A percentile compares a stretch with the other conserved stretches of the same genome.
Evolutionary conservation across 2,797 vertebrate species (phyloP).

Genomic region (Acanthiza pusilla): DNA sequence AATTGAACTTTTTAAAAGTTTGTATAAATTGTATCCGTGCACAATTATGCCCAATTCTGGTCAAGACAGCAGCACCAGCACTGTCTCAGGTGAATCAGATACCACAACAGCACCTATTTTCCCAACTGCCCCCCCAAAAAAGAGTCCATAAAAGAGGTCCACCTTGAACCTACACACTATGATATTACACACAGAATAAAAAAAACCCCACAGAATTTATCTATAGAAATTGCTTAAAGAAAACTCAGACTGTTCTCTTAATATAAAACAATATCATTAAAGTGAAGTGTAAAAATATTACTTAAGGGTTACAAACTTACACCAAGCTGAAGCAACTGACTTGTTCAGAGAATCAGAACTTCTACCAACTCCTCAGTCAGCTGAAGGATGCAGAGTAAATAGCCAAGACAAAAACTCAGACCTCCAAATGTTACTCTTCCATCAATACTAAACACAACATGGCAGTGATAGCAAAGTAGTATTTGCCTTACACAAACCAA

Average conservation of each 20-base stretch:
- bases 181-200: neutral
- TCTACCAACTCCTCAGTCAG: neutral
- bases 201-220: neutral
- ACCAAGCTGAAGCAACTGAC: neutral
- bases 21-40: neutral
- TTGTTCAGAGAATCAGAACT: neutral
- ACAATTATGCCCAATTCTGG: constrained; percentile 27
- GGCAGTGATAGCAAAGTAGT: neutral
- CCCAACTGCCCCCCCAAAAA: neutral
- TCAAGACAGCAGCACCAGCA: neutral
- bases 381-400: neutral
- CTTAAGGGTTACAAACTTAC: neutral
- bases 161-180: neutral
- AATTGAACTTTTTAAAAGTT: constrained; percentile 45
- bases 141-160: neutral
- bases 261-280: neutral
- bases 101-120: neutral
- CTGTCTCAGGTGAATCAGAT: neutral
- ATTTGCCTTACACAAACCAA: neutral
- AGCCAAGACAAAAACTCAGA: neutral
- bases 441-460: neutral
- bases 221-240: neutral
- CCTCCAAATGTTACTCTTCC: neutral
- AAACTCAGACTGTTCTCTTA: neutral
- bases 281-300: neutral